Conservation (phyloP, 2,113 vertebrate genomes). For the Anoura caudifer region DNA sequence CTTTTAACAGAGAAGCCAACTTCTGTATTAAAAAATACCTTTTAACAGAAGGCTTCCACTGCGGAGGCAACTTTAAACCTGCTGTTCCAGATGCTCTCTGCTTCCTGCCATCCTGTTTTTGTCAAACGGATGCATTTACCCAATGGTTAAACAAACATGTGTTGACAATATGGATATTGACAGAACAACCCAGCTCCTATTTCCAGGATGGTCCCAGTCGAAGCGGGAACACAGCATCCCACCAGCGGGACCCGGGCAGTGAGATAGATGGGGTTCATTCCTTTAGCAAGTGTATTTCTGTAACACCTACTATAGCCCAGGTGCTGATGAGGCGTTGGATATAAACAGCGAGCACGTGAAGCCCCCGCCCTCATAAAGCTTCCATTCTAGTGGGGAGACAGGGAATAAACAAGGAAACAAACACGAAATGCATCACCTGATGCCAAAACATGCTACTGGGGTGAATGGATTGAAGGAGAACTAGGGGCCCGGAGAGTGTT, state of each 20-base stretch:
- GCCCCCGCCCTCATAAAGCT: not conserved
- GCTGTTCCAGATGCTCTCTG: too few species aligned
- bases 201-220: not conserved
- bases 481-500: fast-evolving
- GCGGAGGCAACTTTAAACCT: not conserved
- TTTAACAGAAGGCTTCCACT: not conserved
- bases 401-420: not conserved
- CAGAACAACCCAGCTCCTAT: not conserved
- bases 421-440: not conserved
- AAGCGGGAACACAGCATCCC: not conserved
- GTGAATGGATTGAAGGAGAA: too few species aligned
- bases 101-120: not conserved
- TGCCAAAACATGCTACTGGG: not conserved
- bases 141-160: not conserved
- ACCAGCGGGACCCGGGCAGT: fast-evolving
- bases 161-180: not conserved
- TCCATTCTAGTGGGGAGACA: not conserved
- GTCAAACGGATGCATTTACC: not conserved
- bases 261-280: not conserved
- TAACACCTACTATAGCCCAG: not conserved
- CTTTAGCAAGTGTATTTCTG: not conserved
- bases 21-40: not conserved
- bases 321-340: not conserved
- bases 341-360: not conserved
- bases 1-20: not conserved